Evolutionary conservation across 2,888 invertebrate species (phyloP), one percentile per base, ranked within the genome.

Genomic region (Meloe dianella): DNA sequence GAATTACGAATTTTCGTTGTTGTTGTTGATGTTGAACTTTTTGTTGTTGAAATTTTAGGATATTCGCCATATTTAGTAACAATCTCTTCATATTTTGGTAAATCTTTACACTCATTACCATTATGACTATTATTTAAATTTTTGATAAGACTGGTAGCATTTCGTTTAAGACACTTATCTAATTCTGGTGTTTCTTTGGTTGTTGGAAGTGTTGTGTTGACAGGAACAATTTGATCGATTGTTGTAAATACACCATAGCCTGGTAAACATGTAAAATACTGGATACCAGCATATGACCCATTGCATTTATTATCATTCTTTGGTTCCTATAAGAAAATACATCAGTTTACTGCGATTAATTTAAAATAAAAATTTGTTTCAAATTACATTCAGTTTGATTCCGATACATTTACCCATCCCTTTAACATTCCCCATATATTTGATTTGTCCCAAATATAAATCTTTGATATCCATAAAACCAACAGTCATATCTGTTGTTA

Each of bases 321-420:
- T 67, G 83, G 81, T 83, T 81, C 65, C 22, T 73, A 67, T 61
- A 72, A 74, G 61, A 60, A 67, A 66, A 61, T 60, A 17, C 27
- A 3, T 3, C 1, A 29, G 4, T 29, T 61, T 30, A 54, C 38
- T 35, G 4, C 12, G 35, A 35, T n/a, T 14, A 14, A 4, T 35
- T 35, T 51, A 41, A 61, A 41, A 27, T 22, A 62, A n/a, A 22
- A 29, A 14, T 41, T 62, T 24, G 30, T 35, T 30, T 32, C 35
- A 17, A 38, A 63, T 80, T 81, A 89, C 89, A 85, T 87, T 82
- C 74, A 89, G 75, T 75, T 87, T 86, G 68, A 89, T 82, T 58
- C 87, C 88, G 78, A 86, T 86, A 77, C 86, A 87, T 76, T 85
- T 85, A 71, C 88, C 87, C 62, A 88, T 79, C 68, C 88, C 86